Evolutionary conservation across 2,888 invertebrate species (phyloP), one percentile per base, ranked within the genome.

Genomic region (Seira musarum): DNA sequence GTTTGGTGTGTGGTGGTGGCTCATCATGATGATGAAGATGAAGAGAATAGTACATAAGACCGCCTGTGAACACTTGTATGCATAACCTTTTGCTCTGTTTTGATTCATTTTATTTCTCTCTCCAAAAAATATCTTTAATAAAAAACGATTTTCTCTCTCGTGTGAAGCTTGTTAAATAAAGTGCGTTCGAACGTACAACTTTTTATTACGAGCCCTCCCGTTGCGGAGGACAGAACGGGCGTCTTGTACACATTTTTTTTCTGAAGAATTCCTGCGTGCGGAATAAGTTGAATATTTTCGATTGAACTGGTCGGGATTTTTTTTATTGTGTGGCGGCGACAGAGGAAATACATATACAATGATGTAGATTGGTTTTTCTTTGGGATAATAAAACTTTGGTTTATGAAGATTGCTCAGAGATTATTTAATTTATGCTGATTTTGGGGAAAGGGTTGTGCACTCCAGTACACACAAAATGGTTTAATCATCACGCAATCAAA

Each of bases 41-140:
- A n/a, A n/a, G n/a, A n/a, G n/a, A n/a, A n/a, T n/a, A n/a, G n/a
- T n/a, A n/a, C n/a, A n/a, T n/a, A n/a, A 71, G 80, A 80, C 80
- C 80, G 75, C 80, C 80, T 80, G 75, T 61, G 80, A 80, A 74
- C 65, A 71, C 63, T 71, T 61, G 75, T 80, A 30, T 80, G 66
- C 71, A 75, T 80, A 80, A 80, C 80, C 80, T 76, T 69, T 80
- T 69, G 69, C 60, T 80, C 70, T 61, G 69, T 65, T 64, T 74
- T 80, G 64, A 64, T 68, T 80, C 70, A 57, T 73, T 65, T 73
- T 65, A 13, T 57, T 25, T 19, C 21, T 60, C 22, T 40, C 40
- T 8, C 22, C 21, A 60, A 53, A 60, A 60, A 13, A 40, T n/a
- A n/a, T n/a, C n/a, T n/a, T 49, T 49, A 49, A 49, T 49, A 49